Base-by-base conservation (phyloP, 2,113 vertebrate species). In the Plestiodon gilberti region DNA sequence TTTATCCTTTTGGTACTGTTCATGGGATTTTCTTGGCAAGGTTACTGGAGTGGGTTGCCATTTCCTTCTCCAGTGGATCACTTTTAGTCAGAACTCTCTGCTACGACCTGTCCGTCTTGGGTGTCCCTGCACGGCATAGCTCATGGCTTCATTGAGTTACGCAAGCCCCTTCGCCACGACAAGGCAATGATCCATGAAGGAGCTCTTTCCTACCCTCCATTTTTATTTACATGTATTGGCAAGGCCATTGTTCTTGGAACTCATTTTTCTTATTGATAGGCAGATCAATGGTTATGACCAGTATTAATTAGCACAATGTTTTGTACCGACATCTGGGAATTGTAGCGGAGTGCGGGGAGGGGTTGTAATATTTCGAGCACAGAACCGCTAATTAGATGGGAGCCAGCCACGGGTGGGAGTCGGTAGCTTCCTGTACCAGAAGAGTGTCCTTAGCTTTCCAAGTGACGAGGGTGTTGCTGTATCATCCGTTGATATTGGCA, bases 381-480 rank as follows among this genome's bases (percentile, higher is more conserved):
- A 33, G 43, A 5, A 11, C 57, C 17, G 17, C 3, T 77, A 23
- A 59, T 85, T 74, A 81, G 33, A 77, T 23, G 33, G 30, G 74
- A 57, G 57, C 35, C 48, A 88, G 33, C n/a, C 82, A 33, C 33
- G 64, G 83, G 5, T 75, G n/a, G n/a, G n/a, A 20, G 40, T 77
- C 33, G 76, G 57, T 84, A 78, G 8, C 75, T 22, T 74, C 22
- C 30, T 20, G 33, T 23, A 17, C 22, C 52, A 85, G 38, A 89
- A 65, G 65, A 69, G 81, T 59, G 9, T 64, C n/a, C 57, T 88
- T 85, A 69, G 35, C 85, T 92, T 89, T 85, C 33, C 20, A 77
- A 81, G 59, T 86, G 89, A 81, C 89, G 77, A 94, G 92, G 85
- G 25, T 40, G 38, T 84, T 86, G 78, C 85, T 92, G 87, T 38